Base-by-base conservation (phyloP, 2,797 vertebrate genomes). In the Yasuhikotakia modesta region DNA sequence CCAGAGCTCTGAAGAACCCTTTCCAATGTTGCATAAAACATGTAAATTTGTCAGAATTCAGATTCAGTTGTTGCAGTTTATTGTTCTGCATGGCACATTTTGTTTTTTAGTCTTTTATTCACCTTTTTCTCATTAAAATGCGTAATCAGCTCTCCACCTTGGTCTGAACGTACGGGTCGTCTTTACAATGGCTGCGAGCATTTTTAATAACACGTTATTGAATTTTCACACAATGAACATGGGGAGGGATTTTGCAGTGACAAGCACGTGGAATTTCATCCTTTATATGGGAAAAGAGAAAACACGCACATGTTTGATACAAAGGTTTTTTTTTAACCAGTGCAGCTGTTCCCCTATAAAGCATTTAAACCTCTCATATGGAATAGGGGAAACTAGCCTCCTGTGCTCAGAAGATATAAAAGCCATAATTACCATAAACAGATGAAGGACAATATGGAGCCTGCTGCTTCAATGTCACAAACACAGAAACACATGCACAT, bases 131-230 rank as follows among this genome's bases (percentile, higher is more conserved):
- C 82, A 90, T 93, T 91, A 91, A 83, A 86, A 90, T 91, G 88
- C 85, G 83, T 82, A 85, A 90, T 84, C 78, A 90, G 90, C 88
- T 89, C 90, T 85, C 86, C 89, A 86, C 89, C 85, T 81, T 78
- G 76, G 84, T 68, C 74, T 81, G 83, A 88, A 88, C 83, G 84
- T 57, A 78, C 82, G 1, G 55, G 76, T 78, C 82, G 83, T 91
- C 90, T 88, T 89, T 90, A 92, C 89, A 89, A 89, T 88, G 79
- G 87, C 92, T 89, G 76, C 83, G 77, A 91, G 92, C 91, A 84
- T 90, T 92, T 93, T 93, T 92, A 93, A 93, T 93, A 93, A 92
- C 87, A 83, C 83, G 84, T 91, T 88, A 91, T 91, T 91, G 90
- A 86, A 86, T 86, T 61, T 84, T 74, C 32, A 76, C 81, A 81